Evolutionary conservation across 2,797 vertebrate genomes (phyloP), one percentile per base, ranked within the genome.

Genomic region (Dryobates pubescens): DNA sequence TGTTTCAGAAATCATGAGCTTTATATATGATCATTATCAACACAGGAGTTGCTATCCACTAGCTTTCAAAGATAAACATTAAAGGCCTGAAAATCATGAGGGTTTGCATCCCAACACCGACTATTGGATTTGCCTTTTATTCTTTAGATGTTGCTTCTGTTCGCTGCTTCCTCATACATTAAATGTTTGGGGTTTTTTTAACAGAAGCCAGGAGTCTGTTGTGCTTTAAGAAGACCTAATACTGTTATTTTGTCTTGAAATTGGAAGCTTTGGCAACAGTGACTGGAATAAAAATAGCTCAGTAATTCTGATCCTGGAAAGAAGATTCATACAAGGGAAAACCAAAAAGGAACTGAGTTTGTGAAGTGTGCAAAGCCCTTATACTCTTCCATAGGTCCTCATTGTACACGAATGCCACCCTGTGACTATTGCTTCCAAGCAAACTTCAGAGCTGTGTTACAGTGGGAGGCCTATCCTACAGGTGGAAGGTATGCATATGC

Each of bases 1-100:
- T 22, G 41, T 72, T 80, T 90, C 41, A 43, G 67, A 87, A 87
- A 81, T 43, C 0, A 3, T 58, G 72, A 43, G 17, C 38, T 85
- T 87, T 71, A 24, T 61, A 2, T 63, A 18, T 62, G 54, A 82
- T 88, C 14, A 84, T 80, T 74, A 69, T 92, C 82, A 38, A 16
- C 51, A 16, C 0, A 72, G 23, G 45, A 72, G 59, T 58, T 89
- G 47, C 54, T 57, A 30, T 70, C 62, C 7, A 2, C 43, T 80
- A 49, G 49, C 72, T 72, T 87, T 90, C 79, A 78, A 65, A 92
- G 70, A 43, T 43, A 72, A 69, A 71, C 41, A 63, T 71, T 58
- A 85, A 85, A 82, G 59, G 34, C 30, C 38, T 80, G 62, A 63
- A 92, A 89, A 79, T 45, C n/a, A 32, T 22, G 64, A 86, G 29